Evolutionary conservation across 2,888 invertebrate species (phyloP).

Genomic region (Ichneumon xanthorius): DNA sequence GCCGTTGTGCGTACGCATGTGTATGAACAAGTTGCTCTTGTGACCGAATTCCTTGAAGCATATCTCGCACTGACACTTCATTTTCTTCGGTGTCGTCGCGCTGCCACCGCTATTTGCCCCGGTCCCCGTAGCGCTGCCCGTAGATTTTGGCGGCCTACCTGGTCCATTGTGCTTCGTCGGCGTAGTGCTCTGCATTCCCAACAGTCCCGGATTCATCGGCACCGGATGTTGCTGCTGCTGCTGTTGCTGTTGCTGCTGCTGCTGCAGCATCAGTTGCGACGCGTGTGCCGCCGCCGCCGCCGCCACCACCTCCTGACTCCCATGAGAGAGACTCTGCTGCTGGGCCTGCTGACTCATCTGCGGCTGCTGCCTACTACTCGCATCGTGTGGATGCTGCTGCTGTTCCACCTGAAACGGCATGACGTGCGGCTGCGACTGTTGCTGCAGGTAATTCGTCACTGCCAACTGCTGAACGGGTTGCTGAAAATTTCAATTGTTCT

Average conservation of each 20-base stretch:
- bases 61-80: conserved; percentile 83
- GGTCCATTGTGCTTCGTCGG: conserved; percentile 77
- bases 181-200: conserved; percentile 49
- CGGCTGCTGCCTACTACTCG: conserved; percentile 33
- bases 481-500: conserved; percentile 57
- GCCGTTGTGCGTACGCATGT: conserved; percentile 84
- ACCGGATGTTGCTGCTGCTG: conserved; percentile 31
- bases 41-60: conserved; percentile 84
- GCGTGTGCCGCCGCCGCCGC: conserved; percentile 37
- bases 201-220: conserved; percentile 70
- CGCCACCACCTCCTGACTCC: conserved; percentile 32
- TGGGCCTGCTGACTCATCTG: conserved; percentile 56
- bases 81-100: conserved; percentile 74
- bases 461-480: conserved; percentile 74
- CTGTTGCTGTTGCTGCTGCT: conserved; percentile 8
- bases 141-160: conserved; percentile 79
- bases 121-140: conserved; percentile 55
- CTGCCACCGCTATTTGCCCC: not conserved
- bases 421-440: conserved; percentile 53
- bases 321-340: conserved; percentile 52
- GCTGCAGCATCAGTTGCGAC: conserved; percentile 61
- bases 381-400: conserved; percentile 35
- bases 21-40: conserved; percentile 83
- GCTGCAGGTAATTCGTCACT: conserved; percentile 73
- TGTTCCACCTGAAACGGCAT: conserved; percentile 64